A percentile compares a stretch with the other conserved stretches of the same genome.
Conservation (phyloP, 2,888 invertebrate genomes). For the Dolichomitus sp. region DNA sequence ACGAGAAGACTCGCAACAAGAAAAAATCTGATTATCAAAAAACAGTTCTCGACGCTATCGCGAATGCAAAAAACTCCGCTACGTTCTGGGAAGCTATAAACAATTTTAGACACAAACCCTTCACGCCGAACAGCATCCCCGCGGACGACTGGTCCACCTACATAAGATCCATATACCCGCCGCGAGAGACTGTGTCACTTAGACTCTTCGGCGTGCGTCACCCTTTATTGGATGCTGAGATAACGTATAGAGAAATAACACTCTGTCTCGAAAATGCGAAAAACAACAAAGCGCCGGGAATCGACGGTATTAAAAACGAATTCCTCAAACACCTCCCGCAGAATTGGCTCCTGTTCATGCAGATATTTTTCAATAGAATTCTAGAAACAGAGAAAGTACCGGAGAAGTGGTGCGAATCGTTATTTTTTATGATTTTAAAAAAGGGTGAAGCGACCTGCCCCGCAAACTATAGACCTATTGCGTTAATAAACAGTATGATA, state of each 20-base stretch:
- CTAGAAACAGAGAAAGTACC: neutral
- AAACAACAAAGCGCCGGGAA: neutral
- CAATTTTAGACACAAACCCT: neutral
- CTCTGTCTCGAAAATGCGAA: neutral
- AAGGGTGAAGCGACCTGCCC: neutral
- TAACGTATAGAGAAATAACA: neutral
- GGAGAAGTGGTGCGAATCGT: neutral
- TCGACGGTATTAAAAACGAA: neutral
- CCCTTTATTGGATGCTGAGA: neutral
- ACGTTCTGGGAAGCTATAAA: neutral
- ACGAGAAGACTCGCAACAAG: neutral
- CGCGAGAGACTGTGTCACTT: neutral
- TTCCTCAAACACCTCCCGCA: neutral
- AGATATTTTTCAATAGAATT: neutral
- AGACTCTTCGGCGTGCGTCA: neutral
- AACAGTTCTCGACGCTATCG: neutral
- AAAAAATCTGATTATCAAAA: neutral
- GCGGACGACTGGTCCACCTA: neutral
- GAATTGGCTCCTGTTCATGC: neutral
- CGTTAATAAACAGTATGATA: neutral
- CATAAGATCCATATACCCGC: neutral
- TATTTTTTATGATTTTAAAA: neutral
- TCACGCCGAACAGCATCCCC: neutral
- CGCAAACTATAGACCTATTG: neutral
- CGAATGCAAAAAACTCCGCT: neutral